phyloP scores from a whole-genome alignment of 2,113 vertebrate species.

The Burhinus bistriatus region DNA sequence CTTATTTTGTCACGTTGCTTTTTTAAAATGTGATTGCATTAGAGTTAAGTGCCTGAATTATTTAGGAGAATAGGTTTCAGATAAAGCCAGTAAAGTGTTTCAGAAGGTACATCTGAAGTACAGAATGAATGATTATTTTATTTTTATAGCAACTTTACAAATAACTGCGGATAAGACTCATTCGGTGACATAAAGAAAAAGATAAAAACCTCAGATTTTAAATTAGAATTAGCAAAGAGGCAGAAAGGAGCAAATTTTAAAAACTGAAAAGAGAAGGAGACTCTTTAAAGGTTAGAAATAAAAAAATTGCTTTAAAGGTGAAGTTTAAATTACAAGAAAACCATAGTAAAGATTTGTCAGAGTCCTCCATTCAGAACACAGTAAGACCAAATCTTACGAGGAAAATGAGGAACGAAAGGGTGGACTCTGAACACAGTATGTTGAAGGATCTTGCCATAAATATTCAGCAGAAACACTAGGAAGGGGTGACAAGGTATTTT shows the following conservation, averaged over 20 bases:
- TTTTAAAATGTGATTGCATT: not conserved
- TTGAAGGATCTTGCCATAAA: not conserved
- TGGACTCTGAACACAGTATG: not conserved
- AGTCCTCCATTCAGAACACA: not conserved
- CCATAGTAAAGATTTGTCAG: not conserved
- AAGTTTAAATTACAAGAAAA: not conserved
- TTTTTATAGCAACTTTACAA: not conserved
- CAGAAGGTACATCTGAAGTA: not conserved
- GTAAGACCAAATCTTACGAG: not conserved
- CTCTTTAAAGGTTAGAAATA: not conserved
- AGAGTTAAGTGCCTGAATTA: not conserved
- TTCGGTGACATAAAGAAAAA: not conserved
- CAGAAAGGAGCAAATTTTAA: not conserved
- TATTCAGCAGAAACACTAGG: not conserved
- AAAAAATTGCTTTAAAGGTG: not conserved
- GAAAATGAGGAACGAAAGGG: not conserved
- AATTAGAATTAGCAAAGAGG: not conserved
- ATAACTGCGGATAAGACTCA: not conserved
- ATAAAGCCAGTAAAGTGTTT: not conserved
- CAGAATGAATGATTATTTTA: not conserved
- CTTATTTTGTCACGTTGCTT: not conserved
- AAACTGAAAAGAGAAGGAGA: not conserved
- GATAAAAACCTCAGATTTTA: not conserved
- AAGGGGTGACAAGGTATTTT: not conserved
- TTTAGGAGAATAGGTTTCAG: not conserved